phyloP scores from a whole-genome alignment of 1,140 invertebrate species.

The Elysia chlorotica region DNA sequence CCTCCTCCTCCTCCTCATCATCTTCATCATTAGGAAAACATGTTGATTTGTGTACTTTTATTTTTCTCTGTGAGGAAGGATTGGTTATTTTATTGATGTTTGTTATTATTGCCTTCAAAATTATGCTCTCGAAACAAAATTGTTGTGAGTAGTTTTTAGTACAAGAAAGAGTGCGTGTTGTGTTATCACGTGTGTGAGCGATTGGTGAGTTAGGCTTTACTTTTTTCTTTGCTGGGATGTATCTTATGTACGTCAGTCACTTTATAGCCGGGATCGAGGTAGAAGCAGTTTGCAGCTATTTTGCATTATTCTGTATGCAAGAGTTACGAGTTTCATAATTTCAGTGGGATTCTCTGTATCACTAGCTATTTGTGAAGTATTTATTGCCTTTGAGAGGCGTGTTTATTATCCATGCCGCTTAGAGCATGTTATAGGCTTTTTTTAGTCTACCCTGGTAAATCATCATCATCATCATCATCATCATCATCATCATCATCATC shows the following conservation, averaged over 20 bases:
- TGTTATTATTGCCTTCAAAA: slow-evolving; percentile 28
- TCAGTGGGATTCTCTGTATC: neutral
- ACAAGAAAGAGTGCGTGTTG: slow-evolving; percentile 22
- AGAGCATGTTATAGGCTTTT: neutral
- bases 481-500: neutral
- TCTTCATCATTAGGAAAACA: slow-evolving; percentile 18
- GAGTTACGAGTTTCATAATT: neutral
- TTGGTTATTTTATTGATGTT: slow-evolving; percentile 32
- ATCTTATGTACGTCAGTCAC: too few species aligned
- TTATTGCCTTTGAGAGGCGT: neutral
- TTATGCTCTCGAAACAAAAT: too few species aligned
- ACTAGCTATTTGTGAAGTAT: too few species aligned
- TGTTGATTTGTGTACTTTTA: slow-evolving; percentile 25
- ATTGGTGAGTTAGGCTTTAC: too few species aligned
- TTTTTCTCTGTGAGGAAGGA: slow-evolving; percentile 23
- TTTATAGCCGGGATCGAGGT: slow-evolving; percentile 9
- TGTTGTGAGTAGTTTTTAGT: too few species aligned
- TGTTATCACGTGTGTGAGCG: slow-evolving; percentile 15
- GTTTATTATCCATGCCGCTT: neutral
- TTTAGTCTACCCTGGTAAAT: neutral
- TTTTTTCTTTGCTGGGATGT: too few species aligned
- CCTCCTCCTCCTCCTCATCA: slow-evolving; percentile 3
- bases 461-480: slow-evolving; percentile 17
- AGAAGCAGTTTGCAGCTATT: slow-evolving; percentile 24
- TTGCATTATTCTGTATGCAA: neutral